Conservation (phyloP, 2,797 vertebrate species). For the Margarornis squamiger region DNA sequence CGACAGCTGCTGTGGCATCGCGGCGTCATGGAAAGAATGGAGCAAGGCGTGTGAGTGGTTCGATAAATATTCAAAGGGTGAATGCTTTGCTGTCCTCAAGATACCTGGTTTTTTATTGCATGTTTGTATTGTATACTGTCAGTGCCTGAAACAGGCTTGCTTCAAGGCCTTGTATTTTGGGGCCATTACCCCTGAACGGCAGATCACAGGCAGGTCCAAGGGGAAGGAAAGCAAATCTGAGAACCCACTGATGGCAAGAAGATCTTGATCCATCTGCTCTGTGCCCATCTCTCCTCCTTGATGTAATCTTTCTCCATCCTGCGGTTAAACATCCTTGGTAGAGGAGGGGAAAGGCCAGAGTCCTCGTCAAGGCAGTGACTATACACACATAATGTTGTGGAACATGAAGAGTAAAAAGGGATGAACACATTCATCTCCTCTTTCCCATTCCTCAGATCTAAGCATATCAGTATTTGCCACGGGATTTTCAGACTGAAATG, state of each 20-base stretch:
- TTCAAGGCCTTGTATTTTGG: background rate
- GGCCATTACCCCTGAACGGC: background rate
- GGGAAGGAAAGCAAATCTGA: background rate
- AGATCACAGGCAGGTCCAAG: background rate
- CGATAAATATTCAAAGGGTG: rapidly evolving
- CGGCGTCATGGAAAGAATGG: rapidly evolving
- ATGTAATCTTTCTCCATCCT: background rate
- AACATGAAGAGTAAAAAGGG: background rate
- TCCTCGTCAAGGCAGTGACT: rapidly evolving
- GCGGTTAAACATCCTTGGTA: background rate
- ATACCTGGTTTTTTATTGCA: rapidly evolving
- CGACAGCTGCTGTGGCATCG: background rate
- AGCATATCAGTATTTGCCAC: background rate
- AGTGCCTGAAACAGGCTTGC: background rate
- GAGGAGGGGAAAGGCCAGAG: background rate
- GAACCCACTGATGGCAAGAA: background rate
- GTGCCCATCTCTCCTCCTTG: rapidly evolving
- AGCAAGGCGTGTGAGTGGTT: background rate
- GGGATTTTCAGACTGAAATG: background rate
- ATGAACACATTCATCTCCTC: background rate
- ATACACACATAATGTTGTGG: background rate
- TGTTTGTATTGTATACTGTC: rapidly evolving
- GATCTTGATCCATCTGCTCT: background rate
- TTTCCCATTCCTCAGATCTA: background rate
- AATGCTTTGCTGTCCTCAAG: background rate